Evolutionary conservation across 1,140 invertebrate species (phyloP), one percentile per base, ranked within the genome.

Genomic region (Belonocnema kinseyi): DNA sequence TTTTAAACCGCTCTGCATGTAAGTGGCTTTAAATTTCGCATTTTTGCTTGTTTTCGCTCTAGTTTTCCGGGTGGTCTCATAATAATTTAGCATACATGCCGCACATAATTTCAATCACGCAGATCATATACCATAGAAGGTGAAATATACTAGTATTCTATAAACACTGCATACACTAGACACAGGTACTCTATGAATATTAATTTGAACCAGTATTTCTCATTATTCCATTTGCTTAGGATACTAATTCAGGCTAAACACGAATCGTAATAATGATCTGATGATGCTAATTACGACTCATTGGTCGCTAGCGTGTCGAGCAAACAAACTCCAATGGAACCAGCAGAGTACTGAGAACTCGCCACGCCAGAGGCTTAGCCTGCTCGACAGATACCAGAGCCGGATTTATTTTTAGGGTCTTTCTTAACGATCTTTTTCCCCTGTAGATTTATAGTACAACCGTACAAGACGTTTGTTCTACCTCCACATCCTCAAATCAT

Each of bases 211-310:
- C 21, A 33, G 21, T 33, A 26, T 21, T 19, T 61, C 58, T 61
- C 58, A 21, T 61, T 61, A 33, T 61, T 61, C 21, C 11, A 66
- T 40, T 66, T 40, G 26, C 26, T 40, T 40, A n/a, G 13, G 61
- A 46, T 66, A 66, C 75, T 86, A 82, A 86, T 87, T 85, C 77
- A 72, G 80, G 74, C 71, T 72, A 52, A 56, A 80, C 79, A 86
- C 85, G 84, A 84, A 86, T 88, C 84, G 85, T 82, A 85, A 88
- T 88, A 85, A 88, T 87, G 85, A 21, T 75, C 80, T 73, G 26
- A 40, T 13, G 75, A 75, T 77, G 81, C 77, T 88, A 88, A 88
- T 87, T 85, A 78, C 76, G 51, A 76, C 82, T 88, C 80, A 86
- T 88, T 85, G 82, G 84, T 83, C 66, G 70, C 78, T 76, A 71